Evolutionary conservation across 2,113 vertebrate genomes (phyloP).

Genomic region (Holacanthus passer): DNA sequence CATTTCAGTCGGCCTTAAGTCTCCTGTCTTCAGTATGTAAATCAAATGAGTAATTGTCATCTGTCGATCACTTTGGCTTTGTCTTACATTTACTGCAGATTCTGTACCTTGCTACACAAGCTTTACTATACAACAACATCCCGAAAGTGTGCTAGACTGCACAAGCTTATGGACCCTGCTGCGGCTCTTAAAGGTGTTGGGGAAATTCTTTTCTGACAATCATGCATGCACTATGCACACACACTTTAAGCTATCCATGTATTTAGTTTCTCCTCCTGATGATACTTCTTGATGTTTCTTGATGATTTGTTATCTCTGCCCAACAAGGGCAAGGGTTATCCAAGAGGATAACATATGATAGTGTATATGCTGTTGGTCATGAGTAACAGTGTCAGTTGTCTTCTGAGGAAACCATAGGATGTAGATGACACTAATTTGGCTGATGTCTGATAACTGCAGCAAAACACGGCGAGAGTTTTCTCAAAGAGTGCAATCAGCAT

Average conservation of each 20-base stretch:
- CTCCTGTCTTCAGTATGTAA: too few relatives aligned
- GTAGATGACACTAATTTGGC: neutral
- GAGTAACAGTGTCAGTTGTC: neutral
- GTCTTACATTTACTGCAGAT: conserved; percentile 29
- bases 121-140: conserved; percentile 11
- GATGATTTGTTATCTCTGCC: conserved; percentile 44
- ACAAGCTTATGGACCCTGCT: conserved; percentile 41
- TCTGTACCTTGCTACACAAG: conserved; percentile 12
- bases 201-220: conserved; percentile 18
- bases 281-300: conserved; percentile 32
- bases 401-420: neutral
- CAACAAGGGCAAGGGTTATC: too few relatives aligned
- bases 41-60: conserved; percentile 4
- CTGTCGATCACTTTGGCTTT: conserved; percentile 15
- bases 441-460: conserved; percentile 15
- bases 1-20: conserved; percentile 7
- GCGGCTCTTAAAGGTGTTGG: conserved; percentile 59
- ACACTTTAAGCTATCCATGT: neutral
- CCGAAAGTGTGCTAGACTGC: conserved; percentile 17
- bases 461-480: conserved; percentile 7
- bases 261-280: conserved; percentile 36
- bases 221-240: conserved; percentile 16
- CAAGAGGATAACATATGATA: neutral
- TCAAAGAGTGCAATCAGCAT: conserved; percentile 25
- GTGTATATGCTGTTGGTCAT: neutral